Evolutionary conservation across 2,797 vertebrate species (phyloP), one percentile per base, ranked within the genome.

Genomic region (Argentina silus): DNA sequence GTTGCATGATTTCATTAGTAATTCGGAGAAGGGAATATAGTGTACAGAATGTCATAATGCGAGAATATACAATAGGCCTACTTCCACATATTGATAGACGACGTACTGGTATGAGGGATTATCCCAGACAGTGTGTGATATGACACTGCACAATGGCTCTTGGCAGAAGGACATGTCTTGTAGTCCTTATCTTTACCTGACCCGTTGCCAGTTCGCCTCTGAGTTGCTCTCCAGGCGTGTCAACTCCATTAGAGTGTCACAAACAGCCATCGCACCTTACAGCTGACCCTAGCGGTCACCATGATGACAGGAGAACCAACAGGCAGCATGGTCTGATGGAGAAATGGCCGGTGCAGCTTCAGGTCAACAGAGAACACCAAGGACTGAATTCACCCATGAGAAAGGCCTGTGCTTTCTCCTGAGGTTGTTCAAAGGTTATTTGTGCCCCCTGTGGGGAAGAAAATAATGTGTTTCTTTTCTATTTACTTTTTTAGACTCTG

Each of bases 211-310:
- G 51, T 36, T 36, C 27, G 27, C 27, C 27, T 36, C 27, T 36
- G 27, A 36, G 27, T 36, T 36, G 27, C 27, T 72, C 63, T 45
- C 42, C 63, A 71, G 62, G 64, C 57, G 11, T 51, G 51, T 70
- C 14, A 55, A 53, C 47, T 78, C 61, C 65, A 62, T 73, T 55
- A 23, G 15, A 66, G 53, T 51, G 43, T 78, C 68, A 44, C 75
- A 69, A 66, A 75, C 66, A 85, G 53, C 69, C 60, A 17, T 66
- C 72, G 56, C 43, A 70, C 50, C 44, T 21, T 67, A 65, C 67
- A 42, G 57, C 57, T 73, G 73, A 80, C 73, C 68, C 45, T 0
- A 57, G 55, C 47, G 10, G n/a, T 60, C 47, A 76, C 67, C 78
- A 69, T 11, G 17, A 69, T 63, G 42, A 57, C 81, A 50, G 5